phyloP scores from a whole-genome alignment of 2,888 invertebrate genomes.

The Pristionchus fissidentatus region DNA sequence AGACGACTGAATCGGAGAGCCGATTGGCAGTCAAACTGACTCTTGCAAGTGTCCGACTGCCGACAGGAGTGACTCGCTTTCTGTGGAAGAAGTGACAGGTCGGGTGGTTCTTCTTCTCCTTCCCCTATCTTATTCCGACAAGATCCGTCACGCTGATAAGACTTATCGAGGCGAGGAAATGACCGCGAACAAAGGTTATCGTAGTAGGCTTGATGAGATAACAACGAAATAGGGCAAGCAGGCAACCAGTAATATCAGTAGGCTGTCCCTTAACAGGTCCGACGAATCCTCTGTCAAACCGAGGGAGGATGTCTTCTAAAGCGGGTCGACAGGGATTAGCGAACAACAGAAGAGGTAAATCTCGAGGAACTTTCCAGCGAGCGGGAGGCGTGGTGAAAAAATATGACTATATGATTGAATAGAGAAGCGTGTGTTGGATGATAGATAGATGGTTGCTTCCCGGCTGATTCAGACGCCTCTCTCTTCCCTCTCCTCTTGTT shows the following conservation, averaged over 20 bases:
- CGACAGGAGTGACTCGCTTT: neutral
- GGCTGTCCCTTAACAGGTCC: neutral
- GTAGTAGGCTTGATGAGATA: too few species aligned
- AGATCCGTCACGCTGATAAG: constrained; percentile 27
- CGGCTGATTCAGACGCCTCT: neutral
- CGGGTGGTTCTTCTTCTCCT: neutral
- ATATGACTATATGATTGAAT: constrained; percentile 43
- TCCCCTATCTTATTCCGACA: neutral
- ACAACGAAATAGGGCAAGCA: neutral
- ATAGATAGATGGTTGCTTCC: constrained; percentile 13
- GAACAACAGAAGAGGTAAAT: neutral
- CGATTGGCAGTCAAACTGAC: neutral
- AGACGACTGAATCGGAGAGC: neutral
- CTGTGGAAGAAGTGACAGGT: constrained; percentile 31
- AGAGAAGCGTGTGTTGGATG: constrained; percentile 4
- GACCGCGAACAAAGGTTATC: constrained; percentile 35
- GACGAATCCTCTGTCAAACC: neutral
- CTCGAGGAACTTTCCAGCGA: too few species aligned
- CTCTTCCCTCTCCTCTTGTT: neutral
- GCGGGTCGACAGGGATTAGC: neutral
- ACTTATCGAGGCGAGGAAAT: neutral
- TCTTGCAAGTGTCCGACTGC: neutral
- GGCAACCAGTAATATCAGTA: too few species aligned
- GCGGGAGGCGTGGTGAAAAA: too few species aligned
- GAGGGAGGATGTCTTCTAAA: neutral